Base-by-base conservation (phyloP, 2,888 invertebrate genomes). In the Biston betularia region DNA sequence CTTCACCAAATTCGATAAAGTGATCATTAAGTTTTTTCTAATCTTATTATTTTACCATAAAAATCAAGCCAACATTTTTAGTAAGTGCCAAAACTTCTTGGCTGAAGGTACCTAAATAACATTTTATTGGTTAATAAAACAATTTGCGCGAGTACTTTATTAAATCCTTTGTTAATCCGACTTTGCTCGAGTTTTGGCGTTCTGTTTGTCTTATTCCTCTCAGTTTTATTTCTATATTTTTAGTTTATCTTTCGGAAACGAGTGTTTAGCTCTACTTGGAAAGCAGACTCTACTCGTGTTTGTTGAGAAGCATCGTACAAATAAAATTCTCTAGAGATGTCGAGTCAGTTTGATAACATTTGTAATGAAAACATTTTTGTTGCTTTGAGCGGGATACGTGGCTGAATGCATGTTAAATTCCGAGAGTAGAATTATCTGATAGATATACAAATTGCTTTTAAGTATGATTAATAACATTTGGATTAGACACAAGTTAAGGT, bases 321-420 rank as follows among this genome's bases (percentile, higher is more conserved):
- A 63, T 66, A 62, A 52, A 62, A 62, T 40, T 62, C 45, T 46
- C 14, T 52, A 40, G 38, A 45, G 62, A 33, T 61, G 56, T 55
- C 46, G 56, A 70, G 59, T 54, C 61, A 57, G 12, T 60, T 54
- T 63, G 62, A 63, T 62, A 64, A 53, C 48, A 63, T 66, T 57
- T 56, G 61, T 60, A 65, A 66, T 66, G 62, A 66, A 66, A 61
- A 60, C 57, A 61, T 69, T 55, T 63, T 63, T 48, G 15, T 0
- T 14, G 33, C 12, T 38, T 44, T 42, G 58, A 42, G 34, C 54
- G 44, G 0, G 48, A 46, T 49, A 49, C 35, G 48, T 48, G 24
- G 35, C 52, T 42, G 38, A 8, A 38, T 38, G 38, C 35, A 57
- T 57, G 45, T n/a, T 44, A n/a, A 10, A 10, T 42, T 42, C 11